Evolutionary conservation across 1,140 invertebrate genomes (phyloP), one percentile per base, ranked within the genome.

Genomic region (Phocides pigmalion): DNA sequence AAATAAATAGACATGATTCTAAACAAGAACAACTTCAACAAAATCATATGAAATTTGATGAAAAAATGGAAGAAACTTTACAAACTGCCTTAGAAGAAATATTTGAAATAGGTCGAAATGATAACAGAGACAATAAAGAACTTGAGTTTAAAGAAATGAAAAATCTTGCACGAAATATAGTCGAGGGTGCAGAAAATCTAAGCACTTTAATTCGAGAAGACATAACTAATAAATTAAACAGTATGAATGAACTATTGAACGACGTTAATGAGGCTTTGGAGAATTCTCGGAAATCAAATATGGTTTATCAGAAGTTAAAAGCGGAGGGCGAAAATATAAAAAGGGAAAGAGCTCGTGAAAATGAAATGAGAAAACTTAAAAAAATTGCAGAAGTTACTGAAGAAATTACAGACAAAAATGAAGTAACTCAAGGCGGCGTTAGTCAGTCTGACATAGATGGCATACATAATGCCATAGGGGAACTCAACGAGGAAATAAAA

Each of bases 201-300:
- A 87, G 84, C n/a, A 81, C 82, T 14, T 64, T 91, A 8, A 89
- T 92, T 46, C 75, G 79, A 58, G 84, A 83, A 79, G 90, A 92
- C 70, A 90, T 92, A 56, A 89, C 81, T 2, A 90, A 90, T 70
- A 92, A 92, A 80, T 74, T 91, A 16, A 85, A 91, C 47, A 86
- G 77, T 47, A 91, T 92, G 84, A 89, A 91, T 74, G 89, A 89
- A 64, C 70, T 92, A 25, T 66, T 92, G 2, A 87, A 87, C 61
- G 91, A 92, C 66, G 89, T 92, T 0, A 92, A 92, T 65, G 74
- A 74, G 58, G 84, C 88, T 25, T 79, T 92, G 56, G 84, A 92
- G 75, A 87, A 87, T 59, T 92, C 91, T 20, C 82, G 80, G 56
- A 82, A 88, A 62, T 91, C 85, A 50, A 91, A 86, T 67, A 66